Percentiles rank a stretch among this genome's conserved stretches.
Evolutionary conservation across 2,797 vertebrate species (phyloP).

Genomic region (Tokudaia muenninki): DNA sequence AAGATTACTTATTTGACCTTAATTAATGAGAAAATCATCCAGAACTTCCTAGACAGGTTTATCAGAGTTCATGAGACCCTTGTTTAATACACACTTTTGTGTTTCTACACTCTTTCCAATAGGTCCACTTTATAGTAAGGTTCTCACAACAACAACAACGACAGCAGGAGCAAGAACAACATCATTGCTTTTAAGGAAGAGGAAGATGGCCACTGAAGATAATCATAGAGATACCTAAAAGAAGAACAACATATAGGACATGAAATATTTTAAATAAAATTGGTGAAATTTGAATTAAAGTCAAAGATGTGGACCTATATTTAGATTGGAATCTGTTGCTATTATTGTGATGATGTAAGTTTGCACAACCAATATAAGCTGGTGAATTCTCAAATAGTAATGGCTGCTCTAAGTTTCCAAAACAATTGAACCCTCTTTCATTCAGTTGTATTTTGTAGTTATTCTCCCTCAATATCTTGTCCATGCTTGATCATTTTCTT

Average conservation of each 20-base stretch:
- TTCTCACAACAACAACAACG: neutral
- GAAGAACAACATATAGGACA: neutral
- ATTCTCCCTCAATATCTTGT: neutral
- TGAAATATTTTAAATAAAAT: neutral
- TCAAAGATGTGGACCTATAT: neutral
- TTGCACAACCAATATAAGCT: neutral
- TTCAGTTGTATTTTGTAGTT: neutral
- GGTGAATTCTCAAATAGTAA: neutral
- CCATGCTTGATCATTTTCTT: neutral
- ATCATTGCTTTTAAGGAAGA: slow-evolving; percentile 20
- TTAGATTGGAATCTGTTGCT: slow-evolving; percentile 21
- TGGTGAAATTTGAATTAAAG: slow-evolving; percentile 29
- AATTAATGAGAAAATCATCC: slow-evolving; percentile 67
- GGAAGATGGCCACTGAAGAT: neutral
- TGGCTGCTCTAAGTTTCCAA: neutral
- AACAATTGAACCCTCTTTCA: neutral
- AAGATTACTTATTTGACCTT: slow-evolving; percentile 55
- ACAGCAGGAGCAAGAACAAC: neutral
- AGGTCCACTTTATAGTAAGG: neutral
- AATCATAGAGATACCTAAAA: neutral
- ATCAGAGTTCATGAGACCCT: slow-evolving; percentile 29
- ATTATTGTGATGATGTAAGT: slow-evolving; percentile 2
- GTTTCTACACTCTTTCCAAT: neutral
- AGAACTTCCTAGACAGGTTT: slow-evolving; percentile 59
- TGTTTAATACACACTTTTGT: slow-evolving; percentile 32